Percentiles rank a stretch among this genome's conserved stretches.
Evolutionary conservation across 2,888 invertebrate species (phyloP).

Genomic region (Trilocha varians): DNA sequence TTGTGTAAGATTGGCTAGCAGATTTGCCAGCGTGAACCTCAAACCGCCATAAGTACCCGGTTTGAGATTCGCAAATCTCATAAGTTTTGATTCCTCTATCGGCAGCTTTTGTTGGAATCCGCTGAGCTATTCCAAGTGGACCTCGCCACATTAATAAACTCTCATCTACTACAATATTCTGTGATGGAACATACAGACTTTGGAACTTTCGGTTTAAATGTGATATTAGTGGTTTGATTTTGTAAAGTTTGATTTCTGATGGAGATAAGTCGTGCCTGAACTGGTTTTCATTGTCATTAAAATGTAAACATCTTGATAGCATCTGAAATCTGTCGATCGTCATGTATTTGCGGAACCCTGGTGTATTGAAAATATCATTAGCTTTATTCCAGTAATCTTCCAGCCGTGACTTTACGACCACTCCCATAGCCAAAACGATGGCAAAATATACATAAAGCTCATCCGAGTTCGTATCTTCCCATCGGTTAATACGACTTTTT

Average conservation of each 20-base stretch:
- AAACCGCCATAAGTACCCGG: slow-evolving; percentile 18
- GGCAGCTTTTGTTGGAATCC: slow-evolving; percentile 16
- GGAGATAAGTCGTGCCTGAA: background rate
- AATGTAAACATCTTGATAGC: slow-evolving; percentile 12
- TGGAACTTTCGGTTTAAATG: background rate
- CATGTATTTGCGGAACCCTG: slow-evolving; percentile 12
- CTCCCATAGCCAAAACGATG: slow-evolving; percentile 17
- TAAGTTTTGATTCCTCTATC: slow-evolving; percentile 16
- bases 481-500: slow-evolving; percentile 10
- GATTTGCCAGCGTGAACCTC: background rate
- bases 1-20: background rate
- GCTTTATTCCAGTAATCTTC: slow-evolving; percentile 18
- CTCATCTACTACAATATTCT: slow-evolving; percentile 16
- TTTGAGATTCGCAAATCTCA: slow-evolving; percentile 19
- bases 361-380: slow-evolving; percentile 15
- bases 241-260: background rate
- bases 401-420: slow-evolving; percentile 13
- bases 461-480: slow-evolving; percentile 8
- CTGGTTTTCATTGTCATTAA: slow-evolving; percentile 3
- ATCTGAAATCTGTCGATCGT: slow-evolving; percentile 6
- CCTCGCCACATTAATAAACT: slow-evolving; percentile 24
- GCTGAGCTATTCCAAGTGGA: slow-evolving; percentile 18
- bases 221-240: background rate
- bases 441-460: slow-evolving; percentile 17
- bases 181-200: slow-evolving; percentile 8